Evolutionary conservation across 2,888 invertebrate genomes (phyloP).

Genomic region (Lasioglossum vierecki): DNA sequence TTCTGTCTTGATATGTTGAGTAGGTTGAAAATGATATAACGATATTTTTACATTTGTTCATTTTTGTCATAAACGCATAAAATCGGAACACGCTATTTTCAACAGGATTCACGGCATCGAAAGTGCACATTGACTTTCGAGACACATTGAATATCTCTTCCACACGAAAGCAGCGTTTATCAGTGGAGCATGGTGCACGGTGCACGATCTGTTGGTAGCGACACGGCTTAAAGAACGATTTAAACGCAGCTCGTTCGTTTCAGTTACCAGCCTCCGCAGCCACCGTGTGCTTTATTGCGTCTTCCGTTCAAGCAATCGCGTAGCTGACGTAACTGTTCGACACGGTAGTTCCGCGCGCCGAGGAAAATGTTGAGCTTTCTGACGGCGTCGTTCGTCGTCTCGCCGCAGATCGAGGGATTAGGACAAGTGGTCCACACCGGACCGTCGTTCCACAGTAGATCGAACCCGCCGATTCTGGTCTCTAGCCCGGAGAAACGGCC

Average conservation of each 20-base stretch:
- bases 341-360: slow-evolving; percentile 78
- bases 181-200: not conserved
- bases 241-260: slow-evolving; percentile 23
- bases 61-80: too few relatives aligned
- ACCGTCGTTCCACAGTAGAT: slow-evolving; percentile 86
- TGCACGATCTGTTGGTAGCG: not conserved
- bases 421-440: slow-evolving; percentile 81
- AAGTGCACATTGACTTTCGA: too few relatives aligned
- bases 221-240: not conserved
- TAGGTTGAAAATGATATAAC: too few relatives aligned
- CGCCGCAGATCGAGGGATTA: slow-evolving; percentile 64
- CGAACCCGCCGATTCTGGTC: slow-evolving; percentile 86
- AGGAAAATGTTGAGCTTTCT: slow-evolving; percentile 77
- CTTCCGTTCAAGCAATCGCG: slow-evolving; percentile 47
- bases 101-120: too few relatives aligned
- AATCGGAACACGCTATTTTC: too few relatives aligned
- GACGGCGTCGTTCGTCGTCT: slow-evolving; percentile 38
- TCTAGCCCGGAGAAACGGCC: slow-evolving; percentile 85
- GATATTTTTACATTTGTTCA: too few relatives aligned
- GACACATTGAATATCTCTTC: too few relatives aligned
- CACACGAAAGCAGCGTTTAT: not conserved
- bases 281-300: slow-evolving; percentile 25
- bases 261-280: not conserved
- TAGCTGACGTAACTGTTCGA: slow-evolving; percentile 71
- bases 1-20: too few relatives aligned